phyloP scores from a whole-genome alignment of 2,113 vertebrate species.

The Xyrauchen texanus region DNA sequence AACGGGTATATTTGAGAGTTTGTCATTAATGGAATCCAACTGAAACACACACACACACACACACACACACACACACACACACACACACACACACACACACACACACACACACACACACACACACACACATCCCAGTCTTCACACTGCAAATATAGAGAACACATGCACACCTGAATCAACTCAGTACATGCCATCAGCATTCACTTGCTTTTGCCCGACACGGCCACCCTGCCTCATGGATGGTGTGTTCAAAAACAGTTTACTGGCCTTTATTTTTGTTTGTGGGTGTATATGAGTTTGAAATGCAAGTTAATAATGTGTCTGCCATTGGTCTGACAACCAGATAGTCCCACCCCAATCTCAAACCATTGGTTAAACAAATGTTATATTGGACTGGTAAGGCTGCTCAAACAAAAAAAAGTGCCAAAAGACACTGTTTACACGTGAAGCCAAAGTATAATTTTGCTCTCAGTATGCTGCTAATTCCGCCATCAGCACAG shows the following conservation, averaged over 20 bases:
- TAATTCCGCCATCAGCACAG: no score
- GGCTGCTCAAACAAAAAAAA: no score
- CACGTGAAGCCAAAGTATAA: no score
- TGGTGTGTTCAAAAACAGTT: constrained; percentile 7
- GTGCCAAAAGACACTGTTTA: no score
- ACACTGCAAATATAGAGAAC: background rate
- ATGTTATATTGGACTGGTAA: no score
- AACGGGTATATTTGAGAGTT: constrained; percentile 14
- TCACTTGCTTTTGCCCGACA: background rate
- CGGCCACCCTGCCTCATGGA: constrained; percentile 5
- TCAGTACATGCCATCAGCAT: constrained; percentile 1
- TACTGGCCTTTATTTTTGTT: background rate
- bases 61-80: background rate
- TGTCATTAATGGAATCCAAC: background rate
- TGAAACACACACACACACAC: background rate
- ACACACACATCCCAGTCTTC: background rate
- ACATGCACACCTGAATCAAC: constrained; percentile 32
- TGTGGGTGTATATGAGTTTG: background rate
- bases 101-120: no score
- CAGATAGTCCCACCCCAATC: no score
- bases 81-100: background rate
- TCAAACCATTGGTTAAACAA: no score
- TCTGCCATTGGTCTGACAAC: no score
- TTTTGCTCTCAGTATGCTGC: no score
- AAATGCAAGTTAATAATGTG: background rate